Conservation (phyloP, 2,113 vertebrate species). For the Heptranchias perlo region DNA sequence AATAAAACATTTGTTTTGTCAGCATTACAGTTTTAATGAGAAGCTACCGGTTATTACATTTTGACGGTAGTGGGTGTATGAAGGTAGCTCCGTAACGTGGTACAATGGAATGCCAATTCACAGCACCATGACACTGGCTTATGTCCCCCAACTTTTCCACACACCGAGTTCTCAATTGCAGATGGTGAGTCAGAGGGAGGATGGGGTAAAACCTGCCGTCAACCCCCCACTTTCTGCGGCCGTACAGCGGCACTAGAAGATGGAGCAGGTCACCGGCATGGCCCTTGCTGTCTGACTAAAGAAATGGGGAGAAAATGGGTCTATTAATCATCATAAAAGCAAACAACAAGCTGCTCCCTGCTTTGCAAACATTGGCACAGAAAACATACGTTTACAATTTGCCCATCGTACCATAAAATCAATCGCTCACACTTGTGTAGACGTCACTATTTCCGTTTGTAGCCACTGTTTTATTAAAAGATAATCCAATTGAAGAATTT, state of each 20-base stretch:
- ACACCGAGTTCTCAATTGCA: background rate
- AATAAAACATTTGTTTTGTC: too few species aligned
- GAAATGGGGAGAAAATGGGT: too few species aligned
- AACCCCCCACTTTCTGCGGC: too few species aligned
- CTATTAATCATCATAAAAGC: background rate
- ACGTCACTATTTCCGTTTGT: background rate
- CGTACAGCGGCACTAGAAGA: too few species aligned
- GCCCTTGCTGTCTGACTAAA: too few species aligned
- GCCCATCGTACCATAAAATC: background rate
- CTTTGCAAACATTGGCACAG: background rate
- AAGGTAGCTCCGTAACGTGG: too few species aligned
- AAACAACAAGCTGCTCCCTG: background rate
- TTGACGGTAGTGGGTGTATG: background rate
- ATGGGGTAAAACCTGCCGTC: too few species aligned
- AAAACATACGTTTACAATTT: background rate
- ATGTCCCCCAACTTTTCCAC: background rate
- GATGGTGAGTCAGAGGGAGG: background rate
- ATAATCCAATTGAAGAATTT: background rate
- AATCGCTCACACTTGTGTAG: background rate
- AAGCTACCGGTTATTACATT: background rate
- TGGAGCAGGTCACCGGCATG: too few species aligned
- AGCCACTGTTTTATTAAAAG: background rate
- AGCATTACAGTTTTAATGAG: background rate
- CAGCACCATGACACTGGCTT: background rate
- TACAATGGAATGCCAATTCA: background rate